These are phyloP conservation scores for Caligus rogercresseyi DNA, from an alignment of 1,140 invertebrate species.

Conservation along the genomic window DNA sequence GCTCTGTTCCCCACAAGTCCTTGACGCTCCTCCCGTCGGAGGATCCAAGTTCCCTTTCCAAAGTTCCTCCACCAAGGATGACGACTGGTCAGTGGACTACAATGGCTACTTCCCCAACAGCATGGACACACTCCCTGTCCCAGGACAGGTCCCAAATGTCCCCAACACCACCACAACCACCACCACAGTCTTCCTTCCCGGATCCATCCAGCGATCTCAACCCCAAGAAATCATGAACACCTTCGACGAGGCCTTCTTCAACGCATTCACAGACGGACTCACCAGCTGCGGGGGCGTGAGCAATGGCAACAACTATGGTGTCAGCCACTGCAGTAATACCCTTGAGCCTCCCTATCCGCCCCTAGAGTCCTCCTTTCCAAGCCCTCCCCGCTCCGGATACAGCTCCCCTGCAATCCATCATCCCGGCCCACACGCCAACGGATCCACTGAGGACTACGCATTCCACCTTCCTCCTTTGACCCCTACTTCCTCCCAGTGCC, in stretches of 20 bases:
- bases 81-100: not conserved
- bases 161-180: not conserved
- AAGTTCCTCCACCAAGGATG: not conserved
- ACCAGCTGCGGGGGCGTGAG: too few relatives aligned
- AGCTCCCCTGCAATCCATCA: not conserved
- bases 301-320: not conserved
- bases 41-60: not conserved
- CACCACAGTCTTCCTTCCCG: not conserved
- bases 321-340: too few relatives aligned
- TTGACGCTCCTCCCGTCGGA: not conserved
- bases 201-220: not conserved
- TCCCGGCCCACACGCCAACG: not conserved
- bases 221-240: not conserved
- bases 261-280: not conserved
- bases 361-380: conserved; percentile 3
- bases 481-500: conserved; percentile 5
- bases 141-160: not conserved
- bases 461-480: not conserved
- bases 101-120: not conserved
- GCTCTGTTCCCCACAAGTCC: not conserved
- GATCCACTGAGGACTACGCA: not conserved
- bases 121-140: not conserved
- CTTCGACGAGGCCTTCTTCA: not conserved
- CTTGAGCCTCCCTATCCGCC: not conserved
- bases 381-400: conserved; percentile 9